Base-by-base conservation (phyloP, 2,888 invertebrate genomes). In the Tortricodes alternella region DNA sequence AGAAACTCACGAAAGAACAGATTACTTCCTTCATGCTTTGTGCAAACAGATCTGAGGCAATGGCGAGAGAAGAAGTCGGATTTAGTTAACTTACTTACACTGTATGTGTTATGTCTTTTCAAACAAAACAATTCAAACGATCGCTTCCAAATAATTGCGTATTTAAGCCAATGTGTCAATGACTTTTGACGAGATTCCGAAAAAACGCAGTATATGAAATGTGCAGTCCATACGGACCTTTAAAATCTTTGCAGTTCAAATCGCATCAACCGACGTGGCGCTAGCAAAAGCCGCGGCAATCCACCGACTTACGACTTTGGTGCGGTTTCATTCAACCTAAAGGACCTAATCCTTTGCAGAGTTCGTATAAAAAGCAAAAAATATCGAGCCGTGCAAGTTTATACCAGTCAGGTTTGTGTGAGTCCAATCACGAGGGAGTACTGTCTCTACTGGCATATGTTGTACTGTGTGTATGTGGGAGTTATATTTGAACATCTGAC, bases 331-430 rank as follows among this genome's bases (percentile, higher is more conserved):
- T 53, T 48, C 35, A 49, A 27, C 55, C 48, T 11, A 43, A 43
- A 35, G 48, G 35, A 27, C 35, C 39, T 55, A 55, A 53, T 48
- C 46, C 53, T 48, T 34, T 11, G 23, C 23, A 35, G 53, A 27
- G 24, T 15, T 37, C 21, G 27, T 49, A 49, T 49, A 49, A 55
- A 55, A 55, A 49, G 49, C 55, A 49, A 55, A 43, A 21, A 55
- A 55, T 49, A 44, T 44, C 32, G 49, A 55, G 35, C 49, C 21
- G 18, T 27, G 18, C 27, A 21, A 51, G 41, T 34, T 41, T 41
- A 35, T 41, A 27, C 9, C 15, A n/a, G 38, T 27, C 7, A 19
- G 32, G 35, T 16, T 39, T 19, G 46, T 29, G 41, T 43, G 16
- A 48, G 48, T 13, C 32, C 53, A 49, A 49, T 55, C 43, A 43